These are phyloP conservation scores for Trichogramma evanescens DNA, from an alignment of 2,888 invertebrate species.

Conservation along the genomic window DNA sequence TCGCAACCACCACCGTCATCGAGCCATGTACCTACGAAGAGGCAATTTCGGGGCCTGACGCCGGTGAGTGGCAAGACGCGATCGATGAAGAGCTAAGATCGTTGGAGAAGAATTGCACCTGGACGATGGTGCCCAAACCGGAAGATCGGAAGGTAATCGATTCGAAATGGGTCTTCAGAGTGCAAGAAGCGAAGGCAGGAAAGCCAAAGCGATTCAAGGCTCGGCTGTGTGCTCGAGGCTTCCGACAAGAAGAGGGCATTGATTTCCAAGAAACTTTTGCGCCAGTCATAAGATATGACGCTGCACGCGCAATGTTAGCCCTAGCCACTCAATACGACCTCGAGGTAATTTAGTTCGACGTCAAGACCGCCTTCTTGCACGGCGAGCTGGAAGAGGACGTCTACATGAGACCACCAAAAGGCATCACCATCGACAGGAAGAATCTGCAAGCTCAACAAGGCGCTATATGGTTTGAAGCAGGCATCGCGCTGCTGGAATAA, in stretches of 20 bases:
- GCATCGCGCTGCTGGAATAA: constrained; percentile 1
- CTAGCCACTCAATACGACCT: not conserved
- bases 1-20: too few species aligned
- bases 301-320: not conserved
- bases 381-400: not conserved
- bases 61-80: not conserved
- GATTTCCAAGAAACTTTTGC: not conserved
- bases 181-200: not conserved
- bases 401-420: not conserved
- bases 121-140: not conserved
- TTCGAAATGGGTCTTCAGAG: constrained; percentile 8
- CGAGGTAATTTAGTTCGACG: not conserved
- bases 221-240: constrained; percentile 8
- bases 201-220: not conserved
- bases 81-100: not conserved
- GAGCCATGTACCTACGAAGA: too few species aligned
- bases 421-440: not conserved
- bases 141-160: not conserved
- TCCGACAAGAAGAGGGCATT: not conserved
- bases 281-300: not conserved
- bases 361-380: not conserved
- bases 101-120: not conserved
- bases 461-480: not conserved
- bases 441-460: not conserved
- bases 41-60: too few species aligned